These are phyloP conservation scores for Thamnaconus septentrionalis DNA, from an alignment of 2,113 vertebrate genomes.

Conservation along the genomic window DNA sequence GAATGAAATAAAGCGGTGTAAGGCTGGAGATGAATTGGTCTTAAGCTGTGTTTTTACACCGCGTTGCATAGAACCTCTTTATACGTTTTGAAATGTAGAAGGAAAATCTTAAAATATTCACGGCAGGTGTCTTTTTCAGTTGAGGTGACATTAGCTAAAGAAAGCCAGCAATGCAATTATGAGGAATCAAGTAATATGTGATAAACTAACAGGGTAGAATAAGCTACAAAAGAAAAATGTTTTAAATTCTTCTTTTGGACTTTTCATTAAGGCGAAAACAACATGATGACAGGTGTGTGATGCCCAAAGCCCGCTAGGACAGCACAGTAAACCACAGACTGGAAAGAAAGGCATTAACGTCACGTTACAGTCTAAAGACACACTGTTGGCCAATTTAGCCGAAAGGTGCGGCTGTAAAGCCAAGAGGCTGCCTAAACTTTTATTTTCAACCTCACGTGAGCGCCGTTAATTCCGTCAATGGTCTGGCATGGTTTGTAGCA, in stretches of 20 bases:
- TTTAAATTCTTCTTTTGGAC: neutral
- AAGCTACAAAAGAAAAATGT: too few species aligned
- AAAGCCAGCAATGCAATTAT: too few species aligned
- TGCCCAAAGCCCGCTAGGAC: constrained; percentile 17
- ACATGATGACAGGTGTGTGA: constrained; percentile 34
- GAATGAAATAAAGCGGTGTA: neutral
- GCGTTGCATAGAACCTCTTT: too few species aligned
- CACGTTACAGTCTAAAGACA: constrained; percentile 29
- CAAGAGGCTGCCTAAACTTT: constrained; percentile 38
- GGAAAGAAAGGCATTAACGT: constrained; percentile 42
- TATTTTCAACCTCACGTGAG: constrained; percentile 42
- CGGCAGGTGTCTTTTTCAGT: too few species aligned
- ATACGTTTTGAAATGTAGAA: too few species aligned
- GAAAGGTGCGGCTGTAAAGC: constrained; percentile 42
- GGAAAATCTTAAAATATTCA: too few species aligned
- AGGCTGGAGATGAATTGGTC: neutral
- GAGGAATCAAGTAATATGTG: too few species aligned
- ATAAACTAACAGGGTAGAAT: too few species aligned
- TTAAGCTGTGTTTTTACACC: too few species aligned
- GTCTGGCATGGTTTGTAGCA: neutral
- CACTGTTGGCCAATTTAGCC: constrained; percentile 44
- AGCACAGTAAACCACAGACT: constrained; percentile 20
- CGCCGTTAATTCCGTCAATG: constrained; percentile 42
- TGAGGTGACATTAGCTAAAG: too few species aligned
- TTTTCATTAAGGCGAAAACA: constrained; percentile 20